A percentile compares a stretch with the other conserved stretches of the same genome.
Evolutionary conservation across 2,888 invertebrate genomes (phyloP).

Genomic region (Myopa testacea): DNA sequence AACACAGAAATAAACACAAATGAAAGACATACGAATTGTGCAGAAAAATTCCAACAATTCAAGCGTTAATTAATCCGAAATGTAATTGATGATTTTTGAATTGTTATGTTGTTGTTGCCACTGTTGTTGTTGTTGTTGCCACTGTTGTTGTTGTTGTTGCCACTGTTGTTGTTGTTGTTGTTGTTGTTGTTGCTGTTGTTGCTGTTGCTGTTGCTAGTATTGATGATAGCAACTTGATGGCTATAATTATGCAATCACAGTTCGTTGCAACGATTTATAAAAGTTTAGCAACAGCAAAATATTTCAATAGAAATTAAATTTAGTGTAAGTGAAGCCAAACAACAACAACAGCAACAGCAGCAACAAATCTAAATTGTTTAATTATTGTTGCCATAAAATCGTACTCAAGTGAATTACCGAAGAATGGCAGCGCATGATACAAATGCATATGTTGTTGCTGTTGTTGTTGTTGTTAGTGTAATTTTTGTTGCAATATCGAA

Average conservation of each 20-base stretch:
- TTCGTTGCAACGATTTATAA: background rate
- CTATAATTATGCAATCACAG: conserved; percentile 2
- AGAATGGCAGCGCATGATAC: conserved; percentile 4
- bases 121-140: background rate
- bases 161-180: background rate
- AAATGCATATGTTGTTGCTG: conserved; percentile 30
- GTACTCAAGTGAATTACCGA: background rate
- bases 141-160: background rate
- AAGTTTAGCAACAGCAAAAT: conserved; percentile 20
- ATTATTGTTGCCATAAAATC: conserved; percentile 24
- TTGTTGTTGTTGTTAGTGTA: conserved; percentile 24
- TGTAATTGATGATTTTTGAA: no score
- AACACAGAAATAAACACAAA: no score
- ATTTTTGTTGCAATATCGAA: conserved; percentile 14
- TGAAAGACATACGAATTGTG: no score
- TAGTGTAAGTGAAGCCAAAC: background rate
- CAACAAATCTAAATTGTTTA: conserved; percentile 48
- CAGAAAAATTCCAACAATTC: no score
- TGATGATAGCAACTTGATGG: conserved; percentile 10
- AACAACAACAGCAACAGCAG: conserved; percentile 47
- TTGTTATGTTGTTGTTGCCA: background rate
- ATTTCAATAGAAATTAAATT: conserved; percentile 20
- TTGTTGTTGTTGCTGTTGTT: background rate
- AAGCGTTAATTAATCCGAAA: no score
- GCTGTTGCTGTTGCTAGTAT: background rate